Conservation (phyloP, 2,888 invertebrate genomes). For the Himalopsyche tibetana region DNA sequence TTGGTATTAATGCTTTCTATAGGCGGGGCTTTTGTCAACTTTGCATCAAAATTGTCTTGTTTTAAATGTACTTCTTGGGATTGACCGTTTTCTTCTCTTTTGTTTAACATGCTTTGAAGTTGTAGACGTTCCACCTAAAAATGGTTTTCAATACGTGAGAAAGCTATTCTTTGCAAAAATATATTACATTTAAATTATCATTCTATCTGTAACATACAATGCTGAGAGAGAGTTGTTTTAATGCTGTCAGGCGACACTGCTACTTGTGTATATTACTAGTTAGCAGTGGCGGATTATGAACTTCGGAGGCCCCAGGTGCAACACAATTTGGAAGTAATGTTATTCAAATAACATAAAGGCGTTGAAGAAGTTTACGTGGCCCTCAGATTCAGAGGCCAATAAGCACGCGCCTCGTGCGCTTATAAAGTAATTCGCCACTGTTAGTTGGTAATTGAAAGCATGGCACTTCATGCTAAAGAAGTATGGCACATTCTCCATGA, state of each 20-base stretch:
- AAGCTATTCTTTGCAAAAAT: not conserved
- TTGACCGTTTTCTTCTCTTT: constrained; percentile 61
- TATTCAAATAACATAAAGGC: too few relatives aligned
- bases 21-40: not conserved
- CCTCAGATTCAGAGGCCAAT: too few relatives aligned
- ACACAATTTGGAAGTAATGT: too few relatives aligned
- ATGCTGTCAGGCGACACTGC: too few relatives aligned
- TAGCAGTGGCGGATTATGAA: too few relatives aligned
- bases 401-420: too few relatives aligned
- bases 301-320: too few relatives aligned
- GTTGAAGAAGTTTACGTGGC: too few relatives aligned
- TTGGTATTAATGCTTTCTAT: not conserved
- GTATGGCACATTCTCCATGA: not conserved
- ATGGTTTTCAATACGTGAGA: constrained; percentile 8
- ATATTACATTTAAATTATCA: not conserved
- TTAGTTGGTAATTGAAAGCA: not conserved
- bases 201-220: not conserved
- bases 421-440: too few relatives aligned
- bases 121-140: constrained; percentile 73
- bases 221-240: too few relatives aligned
- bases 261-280: too few relatives aligned
- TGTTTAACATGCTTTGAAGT: constrained; percentile 69
- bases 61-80: not conserved
- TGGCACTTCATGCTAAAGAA: not conserved
- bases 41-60: not conserved